Evolutionary conservation across 2,888 invertebrate species (phyloP), one percentile per base, ranked within the genome.

Genomic region (Hyposoter didymator): DNA sequence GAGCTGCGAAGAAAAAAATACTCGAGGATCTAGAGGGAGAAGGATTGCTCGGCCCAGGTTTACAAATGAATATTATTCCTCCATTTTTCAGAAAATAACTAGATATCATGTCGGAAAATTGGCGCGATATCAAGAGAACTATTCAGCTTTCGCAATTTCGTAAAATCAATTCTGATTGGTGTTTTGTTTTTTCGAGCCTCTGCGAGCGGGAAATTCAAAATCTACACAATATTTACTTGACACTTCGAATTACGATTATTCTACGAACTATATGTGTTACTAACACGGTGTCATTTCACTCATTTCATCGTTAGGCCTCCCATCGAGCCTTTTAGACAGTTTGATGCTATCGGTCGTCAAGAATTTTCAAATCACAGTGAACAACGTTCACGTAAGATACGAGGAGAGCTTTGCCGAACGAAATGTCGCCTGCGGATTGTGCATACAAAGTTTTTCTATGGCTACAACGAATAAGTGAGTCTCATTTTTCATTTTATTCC

Each of bases 341-440:
- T 92, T 97, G 73, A 95, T 97, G 87, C 96, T 97, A 28, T 97
- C 97, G 45, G 96, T 97, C 19, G 95, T 97, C 88, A 97, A 97
- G 92, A 97, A 97, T 92, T 95, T 98, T 67, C 97, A 97, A 94
- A 96, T 98, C 83, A 96, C 96, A 84, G 95, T 98, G 39, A 95
- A 96, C 85, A 97, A 97, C 92, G 95, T 98, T 67, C 98, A 98
- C 93, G 95, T 98, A 82, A 95, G 98, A 87, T 98, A 97, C 90
- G 98, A 98, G 92, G 97, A 98, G 91, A 95, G 95, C 8, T 95
- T 96, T 87, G 96, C 96, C 87, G 96, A 96, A 69, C 95, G 95
- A 62, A 96, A 97, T 5, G 94, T 97, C 89, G 96, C 97, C 0
- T 96, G 96, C 91, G 98, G 98, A 1, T 91, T 97, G 45, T 97